A percentile compares a stretch with the other conserved stretches of the same genome.
Conservation (phyloP, 2,113 vertebrate species). For the Salvelinus fontinalis region DNA sequence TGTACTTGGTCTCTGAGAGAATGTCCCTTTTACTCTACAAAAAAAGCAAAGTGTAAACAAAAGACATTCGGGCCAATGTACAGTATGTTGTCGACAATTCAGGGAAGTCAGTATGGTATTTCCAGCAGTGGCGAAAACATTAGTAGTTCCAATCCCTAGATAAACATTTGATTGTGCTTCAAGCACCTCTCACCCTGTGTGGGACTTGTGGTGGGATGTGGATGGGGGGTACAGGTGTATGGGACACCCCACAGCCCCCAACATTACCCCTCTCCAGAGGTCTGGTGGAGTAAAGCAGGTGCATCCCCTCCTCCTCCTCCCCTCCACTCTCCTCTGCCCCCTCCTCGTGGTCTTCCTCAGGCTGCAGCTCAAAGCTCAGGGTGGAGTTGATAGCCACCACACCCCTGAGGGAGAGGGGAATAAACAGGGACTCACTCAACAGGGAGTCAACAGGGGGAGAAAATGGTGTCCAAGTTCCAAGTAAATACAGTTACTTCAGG, state of each 20-base stretch:
- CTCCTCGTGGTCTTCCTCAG: constrained; percentile 25
- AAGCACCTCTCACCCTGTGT: constrained; percentile 64
- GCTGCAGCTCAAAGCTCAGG: constrained; percentile 79
- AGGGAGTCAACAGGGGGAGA: background rate
- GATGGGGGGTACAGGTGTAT: constrained; percentile 38
- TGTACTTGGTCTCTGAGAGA: constrained; percentile 78
- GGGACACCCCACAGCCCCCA: constrained; percentile 65
- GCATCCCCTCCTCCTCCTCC: constrained; percentile 31
- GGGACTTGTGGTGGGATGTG: background rate
- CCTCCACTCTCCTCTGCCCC: constrained; percentile 18
- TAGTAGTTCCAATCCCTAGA: background rate
- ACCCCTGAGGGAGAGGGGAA: constrained; percentile 69
- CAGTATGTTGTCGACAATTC: background rate
- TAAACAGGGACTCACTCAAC: background rate
- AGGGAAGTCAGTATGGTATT: background rate
- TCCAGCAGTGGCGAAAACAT: background rate
- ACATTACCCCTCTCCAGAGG: constrained; percentile 26
- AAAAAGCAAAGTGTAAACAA: background rate
- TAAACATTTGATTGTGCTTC: constrained; percentile 11
- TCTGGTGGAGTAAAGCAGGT: constrained; percentile 51
- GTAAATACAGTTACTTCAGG: no score
- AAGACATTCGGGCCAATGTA: background rate
- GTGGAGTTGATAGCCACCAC: constrained; percentile 75
- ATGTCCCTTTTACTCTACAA: constrained; percentile 75
- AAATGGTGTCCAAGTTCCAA: background rate